Base-by-base conservation (phyloP, 2,113 vertebrate genomes). In the Thunnus thynnus region DNA sequence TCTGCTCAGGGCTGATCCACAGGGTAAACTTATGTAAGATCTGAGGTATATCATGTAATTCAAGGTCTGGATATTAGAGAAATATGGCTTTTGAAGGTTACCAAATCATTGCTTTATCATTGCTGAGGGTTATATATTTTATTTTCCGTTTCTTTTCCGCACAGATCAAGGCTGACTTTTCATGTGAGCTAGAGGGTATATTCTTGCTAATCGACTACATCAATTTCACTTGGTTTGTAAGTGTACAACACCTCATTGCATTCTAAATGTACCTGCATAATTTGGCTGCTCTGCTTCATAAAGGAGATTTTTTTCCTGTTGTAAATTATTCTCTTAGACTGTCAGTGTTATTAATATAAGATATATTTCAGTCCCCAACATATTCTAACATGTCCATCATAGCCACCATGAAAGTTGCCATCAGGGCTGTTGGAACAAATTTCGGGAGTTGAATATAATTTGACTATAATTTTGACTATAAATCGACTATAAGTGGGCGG, bases 181-280 rank as follows among this genome's bases (percentile, higher is more conserved):
- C 84, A 88, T 84, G 88, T 74, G 61, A 88, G 86, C 91, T 91
- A 73, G 17, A 84, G 88, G 93, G 84, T 92, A 90, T 75, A 80
- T 81, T 79, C 88, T 70, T 76, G 86, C 88, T 94, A 94, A 95
- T 94, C 94, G 90, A 86, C 74, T 72, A 82, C 88, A 91, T 93
- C 87, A 91, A 81, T 91, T 91, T 91, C 86, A 85, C 76, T 91
- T 86, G 76, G 86, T 90, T 92, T 90, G 86, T 80, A 84, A 78
- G 86, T 78, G 58, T 74, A 82, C 83, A 90, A 88, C 89, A 93
- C 84, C 88, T 90, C 90, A 87, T 90, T 93, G 88, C 88, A 73
- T 93, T 92, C 85, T 84, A 91, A 93, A 94, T 85, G 82, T 89
- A 91, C 88, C 87, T 83, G 87, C 83, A 86, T 86, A 87, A 86